Conservation (phyloP, 2,113 vertebrate species). For the Lampris megalopsis region DNA sequence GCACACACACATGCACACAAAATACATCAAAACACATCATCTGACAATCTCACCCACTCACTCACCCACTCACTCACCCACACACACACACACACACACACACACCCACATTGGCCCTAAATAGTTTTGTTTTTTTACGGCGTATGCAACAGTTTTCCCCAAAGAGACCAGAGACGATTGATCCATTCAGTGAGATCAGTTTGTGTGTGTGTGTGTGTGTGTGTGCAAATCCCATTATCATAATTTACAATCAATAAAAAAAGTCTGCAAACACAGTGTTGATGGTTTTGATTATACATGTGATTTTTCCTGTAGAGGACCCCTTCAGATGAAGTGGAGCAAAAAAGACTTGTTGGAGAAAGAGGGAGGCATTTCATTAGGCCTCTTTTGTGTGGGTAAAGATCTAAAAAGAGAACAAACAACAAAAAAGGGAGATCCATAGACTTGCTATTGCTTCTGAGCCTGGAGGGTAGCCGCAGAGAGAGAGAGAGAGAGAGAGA, state of each 20-base stretch:
- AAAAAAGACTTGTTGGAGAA: constrained; percentile 57
- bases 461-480: constrained; percentile 62
- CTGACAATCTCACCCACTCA: too few species aligned
- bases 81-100: too few species aligned
- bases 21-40: background rate
- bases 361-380: constrained; percentile 67
- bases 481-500: constrained; percentile 11
- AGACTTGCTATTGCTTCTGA: constrained; percentile 66
- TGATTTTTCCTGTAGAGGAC: constrained; percentile 68
- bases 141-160: too few species aligned
- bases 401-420: constrained; percentile 74
- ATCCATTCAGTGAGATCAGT: too few species aligned
- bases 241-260: constrained; percentile 81
- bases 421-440: constrained; percentile 65
- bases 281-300: constrained; percentile 83
- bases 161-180: too few species aligned
- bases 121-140: too few species aligned
- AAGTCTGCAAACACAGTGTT: constrained; percentile 69
- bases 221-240: constrained; percentile 72
- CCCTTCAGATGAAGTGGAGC: constrained; percentile 64
- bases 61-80: too few species aligned
- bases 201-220: constrained; percentile 44
- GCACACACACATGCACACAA: constrained; percentile 17
- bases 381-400: constrained; percentile 72
- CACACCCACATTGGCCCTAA: too few species aligned